Base-by-base conservation (phyloP, 2,888 invertebrate genomes). In the Rhynchonema sp. region DNA sequence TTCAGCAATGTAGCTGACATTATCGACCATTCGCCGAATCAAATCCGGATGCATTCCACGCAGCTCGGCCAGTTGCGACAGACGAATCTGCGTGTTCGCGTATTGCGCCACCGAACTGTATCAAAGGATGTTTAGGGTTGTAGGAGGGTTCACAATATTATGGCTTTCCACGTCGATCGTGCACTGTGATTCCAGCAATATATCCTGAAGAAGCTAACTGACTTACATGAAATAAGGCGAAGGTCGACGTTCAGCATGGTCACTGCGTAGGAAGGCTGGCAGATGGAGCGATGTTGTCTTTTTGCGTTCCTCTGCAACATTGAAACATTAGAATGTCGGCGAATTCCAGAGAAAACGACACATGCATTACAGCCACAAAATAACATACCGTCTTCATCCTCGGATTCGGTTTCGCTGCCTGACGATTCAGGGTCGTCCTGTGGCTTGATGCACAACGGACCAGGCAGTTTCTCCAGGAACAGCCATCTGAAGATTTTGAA, bases 1-100 rank as follows among this genome's bases (percentile, higher is more conserved):
- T 29, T 71, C 69, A 2, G 71, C 65, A 56, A 71, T 72, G 61
- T 72, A 71, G 28, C 65, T 66, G 3, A 71, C 66, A 60, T 71
- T 72, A 62, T 70, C 69, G 57, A 71, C 66, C 72, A 72, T 72
- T n/a, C 70, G 62, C 55, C 70, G 17, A 26, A 72, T 66, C 26
- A 72, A 59, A 60, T 70, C 70, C 9, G 70, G 69, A 59, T 70
- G 70, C 68, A 71, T 69, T 55, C 72, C 72, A 27, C 68, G 58
- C 53, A 67, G 60, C 28, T 67, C 66, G 1, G 69, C 69, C 46
- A 70, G 60, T 46, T 69, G 67, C 1, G 66, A 64, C 17, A 71
- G 62, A 17, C 68, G 63, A 56, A 66, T 63, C 56, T 70, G 63
- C 67, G 63, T 49, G 23, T 49, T 49, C 22, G 56, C 62, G 49